A percentile compares a stretch with the other conserved stretches of the same genome.
Conservation (phyloP, 1,140 invertebrate species). For the Coenobita brevimanus region DNA sequence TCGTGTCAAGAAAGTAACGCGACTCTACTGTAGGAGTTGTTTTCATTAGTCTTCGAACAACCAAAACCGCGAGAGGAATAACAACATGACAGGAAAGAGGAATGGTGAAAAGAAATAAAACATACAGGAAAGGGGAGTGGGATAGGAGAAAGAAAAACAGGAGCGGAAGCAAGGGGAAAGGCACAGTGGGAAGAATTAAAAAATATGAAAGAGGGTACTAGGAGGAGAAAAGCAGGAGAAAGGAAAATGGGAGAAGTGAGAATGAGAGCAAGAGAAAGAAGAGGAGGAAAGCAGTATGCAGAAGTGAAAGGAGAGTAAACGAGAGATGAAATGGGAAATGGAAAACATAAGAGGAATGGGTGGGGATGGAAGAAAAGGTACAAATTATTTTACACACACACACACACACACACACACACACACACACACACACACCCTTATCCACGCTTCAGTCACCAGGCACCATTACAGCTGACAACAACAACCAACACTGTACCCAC, state of each 20-base stretch:
- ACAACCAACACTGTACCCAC: too few species aligned
- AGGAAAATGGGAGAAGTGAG: background rate
- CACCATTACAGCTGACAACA: too few species aligned
- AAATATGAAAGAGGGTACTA: too few species aligned
- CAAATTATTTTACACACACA: background rate
- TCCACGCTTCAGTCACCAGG: too few species aligned
- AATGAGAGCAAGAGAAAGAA: too few species aligned
- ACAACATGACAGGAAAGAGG: background rate
- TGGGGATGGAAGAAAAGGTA: background rate
- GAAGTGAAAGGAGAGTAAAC: background rate
- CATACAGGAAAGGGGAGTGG: background rate
- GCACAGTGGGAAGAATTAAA: background rate
- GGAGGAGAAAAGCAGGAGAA: background rate
- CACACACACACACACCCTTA: background rate
- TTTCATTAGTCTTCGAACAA: too few species aligned
- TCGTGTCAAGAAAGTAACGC: too few species aligned
- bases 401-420: background rate
- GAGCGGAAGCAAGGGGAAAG: background rate
- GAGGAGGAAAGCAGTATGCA: background rate
- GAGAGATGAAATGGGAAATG: background rate
- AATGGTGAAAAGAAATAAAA: background rate
- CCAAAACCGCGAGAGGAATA: too few species aligned
- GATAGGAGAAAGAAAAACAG: too few species aligned
- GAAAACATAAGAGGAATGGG: too few species aligned
- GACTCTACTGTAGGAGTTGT: too few species aligned